phyloP scores from a whole-genome alignment of 2,797 vertebrate species.

The Anguilla marmorata region DNA sequence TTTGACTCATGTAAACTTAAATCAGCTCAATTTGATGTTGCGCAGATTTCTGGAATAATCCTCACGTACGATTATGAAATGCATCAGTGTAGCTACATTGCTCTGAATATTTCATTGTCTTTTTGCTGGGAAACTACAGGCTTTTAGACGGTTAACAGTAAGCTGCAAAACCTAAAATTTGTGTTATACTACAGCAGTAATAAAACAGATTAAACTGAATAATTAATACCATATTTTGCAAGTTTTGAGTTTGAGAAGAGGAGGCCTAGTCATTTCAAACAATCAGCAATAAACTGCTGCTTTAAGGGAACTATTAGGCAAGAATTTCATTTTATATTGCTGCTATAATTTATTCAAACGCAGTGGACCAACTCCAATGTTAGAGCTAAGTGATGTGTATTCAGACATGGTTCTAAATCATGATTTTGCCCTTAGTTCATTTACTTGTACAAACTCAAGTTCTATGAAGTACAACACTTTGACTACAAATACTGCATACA shows the following conservation, averaged over 20 bases:
- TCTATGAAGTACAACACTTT: not conserved
- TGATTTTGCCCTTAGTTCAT: not conserved
- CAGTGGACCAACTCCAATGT: not conserved
- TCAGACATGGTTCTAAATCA: not conserved
- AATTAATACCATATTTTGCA: not conserved
- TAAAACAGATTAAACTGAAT: not conserved
- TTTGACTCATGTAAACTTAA: conserved; percentile 31
- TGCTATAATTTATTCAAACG: not conserved
- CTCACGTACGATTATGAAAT: not conserved
- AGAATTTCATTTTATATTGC: not conserved
- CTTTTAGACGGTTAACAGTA: not conserved
- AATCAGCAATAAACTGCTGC: not conserved
- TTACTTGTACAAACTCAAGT: not conserved
- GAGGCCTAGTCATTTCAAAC: conserved; percentile 3
- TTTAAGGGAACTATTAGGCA: not conserved
- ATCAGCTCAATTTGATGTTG: conserved; percentile 47
- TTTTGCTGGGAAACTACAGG: not conserved
- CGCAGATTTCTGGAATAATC: conserved; percentile 50
- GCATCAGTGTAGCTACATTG: not conserved
- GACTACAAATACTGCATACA: not conserved
- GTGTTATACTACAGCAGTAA: not conserved
- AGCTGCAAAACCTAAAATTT: not conserved
- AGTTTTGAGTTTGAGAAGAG: not conserved
- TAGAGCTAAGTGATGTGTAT: not conserved
- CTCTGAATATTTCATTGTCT: not conserved